Percentiles rank a stretch among this genome's conserved stretches.
Conservation (phyloP, 2,113 vertebrate genomes). For the Parus major region DNA sequence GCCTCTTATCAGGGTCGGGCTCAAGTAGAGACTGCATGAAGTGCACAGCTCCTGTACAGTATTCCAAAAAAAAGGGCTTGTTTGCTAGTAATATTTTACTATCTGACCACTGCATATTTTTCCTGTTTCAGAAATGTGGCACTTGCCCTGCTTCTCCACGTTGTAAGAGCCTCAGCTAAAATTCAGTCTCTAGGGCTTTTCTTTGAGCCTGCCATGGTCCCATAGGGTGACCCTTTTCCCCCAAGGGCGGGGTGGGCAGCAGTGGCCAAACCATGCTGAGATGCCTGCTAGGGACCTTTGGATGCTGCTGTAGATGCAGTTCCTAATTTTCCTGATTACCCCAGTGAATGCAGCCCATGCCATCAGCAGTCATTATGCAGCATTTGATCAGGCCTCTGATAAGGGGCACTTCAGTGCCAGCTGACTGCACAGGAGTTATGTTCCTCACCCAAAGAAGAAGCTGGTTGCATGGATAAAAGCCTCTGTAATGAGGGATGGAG, state of each 20-base stretch:
- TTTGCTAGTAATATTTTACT: not conserved
- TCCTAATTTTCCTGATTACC: not conserved
- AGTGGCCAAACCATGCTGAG: not conserved
- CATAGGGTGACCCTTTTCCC: rapidly evolving
- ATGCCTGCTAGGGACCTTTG: not conserved
- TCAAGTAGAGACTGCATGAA: slow-evolving; percentile 84
- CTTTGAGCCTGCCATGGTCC: not conserved
- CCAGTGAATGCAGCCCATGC: not conserved
- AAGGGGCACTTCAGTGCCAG: not conserved
- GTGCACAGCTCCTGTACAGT: slow-evolving; percentile 69
- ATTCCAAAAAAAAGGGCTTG: not conserved
- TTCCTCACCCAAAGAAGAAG: not conserved
- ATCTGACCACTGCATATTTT: not conserved
- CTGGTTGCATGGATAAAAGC: not conserved
- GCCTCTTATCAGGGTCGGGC: slow-evolving; percentile 79
- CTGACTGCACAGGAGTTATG: not conserved
- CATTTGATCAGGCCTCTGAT: not conserved
- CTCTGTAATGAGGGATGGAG: not conserved
- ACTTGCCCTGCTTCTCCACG: not conserved
- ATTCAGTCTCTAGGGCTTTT: not conserved
- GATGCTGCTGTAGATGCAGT: not conserved
- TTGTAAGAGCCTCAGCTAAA: not conserved
- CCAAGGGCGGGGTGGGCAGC: not conserved
- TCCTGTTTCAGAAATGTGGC: not conserved
- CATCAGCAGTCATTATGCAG: not conserved